A percentile compares a stretch with the other conserved stretches of the same genome.
phyloP scores from a whole-genome alignment of 2,888 invertebrate genomes.

The Xestoiulus laeticollis region DNA sequence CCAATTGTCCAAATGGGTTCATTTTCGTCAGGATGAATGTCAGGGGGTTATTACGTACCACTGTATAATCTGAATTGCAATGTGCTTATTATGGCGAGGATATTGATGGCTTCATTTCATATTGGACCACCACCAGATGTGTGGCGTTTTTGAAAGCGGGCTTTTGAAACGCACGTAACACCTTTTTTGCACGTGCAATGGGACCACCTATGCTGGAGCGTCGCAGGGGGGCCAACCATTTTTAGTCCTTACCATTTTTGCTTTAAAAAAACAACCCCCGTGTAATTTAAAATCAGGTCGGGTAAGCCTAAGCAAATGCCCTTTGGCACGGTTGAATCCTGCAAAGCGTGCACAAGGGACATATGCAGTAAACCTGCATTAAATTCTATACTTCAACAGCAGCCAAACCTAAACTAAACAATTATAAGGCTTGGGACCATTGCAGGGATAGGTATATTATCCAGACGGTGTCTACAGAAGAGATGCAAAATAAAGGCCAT shows the following conservation, averaged over 20 bases:
- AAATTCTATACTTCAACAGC: too few species aligned
- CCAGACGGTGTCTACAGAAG: too few species aligned
- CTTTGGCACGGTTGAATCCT: neutral
- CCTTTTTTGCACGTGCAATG: conserved; percentile 38
- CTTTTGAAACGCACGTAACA: neutral
- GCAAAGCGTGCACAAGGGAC: neutral
- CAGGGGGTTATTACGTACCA: conserved; percentile 8
- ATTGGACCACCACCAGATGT: neutral
- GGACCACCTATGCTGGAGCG: conserved; percentile 31
- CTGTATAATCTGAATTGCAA: conserved; percentile 38
- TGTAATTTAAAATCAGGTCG: conserved; percentile 12
- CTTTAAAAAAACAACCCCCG: neutral
- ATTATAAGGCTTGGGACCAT: too few species aligned
- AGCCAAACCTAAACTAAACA: too few species aligned
- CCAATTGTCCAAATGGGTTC: conserved; percentile 40
- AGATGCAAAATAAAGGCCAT: too few species aligned
- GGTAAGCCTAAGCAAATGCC: neutral
- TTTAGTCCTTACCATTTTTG: neutral
- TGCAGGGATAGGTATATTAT: too few species aligned
- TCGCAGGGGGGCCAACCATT: neutral
- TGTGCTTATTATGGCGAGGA: neutral
- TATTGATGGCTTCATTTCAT: conserved; percentile 35
- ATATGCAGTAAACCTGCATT: neutral
- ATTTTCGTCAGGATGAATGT: conserved; percentile 28
- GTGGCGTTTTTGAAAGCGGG: neutral